A percentile compares a stretch with the other conserved stretches of the same genome.
Conservation (phyloP, 2,113 vertebrate species). For the Campylomormyrus numenius region DNA sequence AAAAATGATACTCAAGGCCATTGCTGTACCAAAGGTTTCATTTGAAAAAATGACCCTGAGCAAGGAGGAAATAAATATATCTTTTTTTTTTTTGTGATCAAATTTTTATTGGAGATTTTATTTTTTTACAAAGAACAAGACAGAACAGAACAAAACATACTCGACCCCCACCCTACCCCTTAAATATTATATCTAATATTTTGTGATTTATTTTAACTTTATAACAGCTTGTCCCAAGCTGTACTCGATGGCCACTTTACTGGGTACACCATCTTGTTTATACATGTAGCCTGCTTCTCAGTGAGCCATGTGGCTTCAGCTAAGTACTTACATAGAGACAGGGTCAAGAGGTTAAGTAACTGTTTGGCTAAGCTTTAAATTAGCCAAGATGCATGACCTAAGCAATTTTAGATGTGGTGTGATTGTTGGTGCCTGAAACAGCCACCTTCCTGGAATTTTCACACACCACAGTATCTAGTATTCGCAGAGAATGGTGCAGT, state of each 20-base stretch:
- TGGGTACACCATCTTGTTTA: not conserved
- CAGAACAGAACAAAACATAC: too few relatives aligned
- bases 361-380: not conserved
- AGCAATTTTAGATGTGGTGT: not conserved
- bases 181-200: not conserved
- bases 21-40: not conserved
- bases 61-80: not conserved
- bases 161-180: too few relatives aligned
- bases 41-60: not conserved
- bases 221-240: not conserved
- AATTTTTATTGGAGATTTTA: too few relatives aligned
- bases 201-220: not conserved
- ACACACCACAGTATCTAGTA: not conserved
- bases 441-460: not conserved
- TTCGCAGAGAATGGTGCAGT: not conserved
- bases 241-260: not conserved
- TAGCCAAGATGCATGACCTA: not conserved
- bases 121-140: too few relatives aligned
- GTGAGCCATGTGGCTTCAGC: not conserved
- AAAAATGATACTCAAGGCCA: not conserved
- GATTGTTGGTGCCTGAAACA: not conserved
- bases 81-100: too few relatives aligned
- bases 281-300: not conserved
- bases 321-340: not conserved
- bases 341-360: not conserved